Percentiles rank a stretch among this genome's conserved stretches.
Conservation (phyloP, 2,888 invertebrate genomes). For the Tachina grossa region DNA sequence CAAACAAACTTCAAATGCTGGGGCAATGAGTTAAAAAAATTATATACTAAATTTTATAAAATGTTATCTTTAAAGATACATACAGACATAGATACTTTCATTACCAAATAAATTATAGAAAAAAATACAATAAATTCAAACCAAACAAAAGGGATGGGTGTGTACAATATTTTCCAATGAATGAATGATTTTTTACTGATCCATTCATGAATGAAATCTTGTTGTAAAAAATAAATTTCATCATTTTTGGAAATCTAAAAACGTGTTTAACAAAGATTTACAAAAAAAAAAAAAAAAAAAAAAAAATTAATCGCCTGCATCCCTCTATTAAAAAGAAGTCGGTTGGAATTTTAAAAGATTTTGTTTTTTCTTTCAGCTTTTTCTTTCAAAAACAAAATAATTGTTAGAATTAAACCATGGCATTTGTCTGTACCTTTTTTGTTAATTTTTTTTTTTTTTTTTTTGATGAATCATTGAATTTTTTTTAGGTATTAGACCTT, state of each 20-base stretch:
- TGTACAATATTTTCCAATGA: constrained; percentile 19
- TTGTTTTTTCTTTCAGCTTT: constrained; percentile 11
- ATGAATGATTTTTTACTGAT: constrained; percentile 18
- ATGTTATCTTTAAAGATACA: constrained; percentile 1
- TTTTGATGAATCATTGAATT: not conserved
- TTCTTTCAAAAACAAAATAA: constrained; percentile 36
- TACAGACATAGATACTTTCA: no score
- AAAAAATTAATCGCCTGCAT: constrained; percentile 40
- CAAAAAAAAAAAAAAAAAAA: not conserved
- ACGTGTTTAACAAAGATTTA: constrained; percentile 8
- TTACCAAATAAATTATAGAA: constrained; percentile 11
- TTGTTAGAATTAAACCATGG: constrained; percentile 13
- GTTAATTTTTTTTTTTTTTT: no score
- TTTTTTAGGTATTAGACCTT: constrained; percentile 34
- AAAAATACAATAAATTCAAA: constrained; percentile 12
- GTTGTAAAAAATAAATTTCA: constrained; percentile 22
- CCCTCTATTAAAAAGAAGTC: not conserved
- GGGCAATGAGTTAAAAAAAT: not conserved
- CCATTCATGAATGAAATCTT: constrained; percentile 26
- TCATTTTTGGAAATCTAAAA: constrained; percentile 21
- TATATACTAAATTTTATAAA: not conserved
- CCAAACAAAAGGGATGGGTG: constrained; percentile 21
- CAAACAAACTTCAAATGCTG: no score
- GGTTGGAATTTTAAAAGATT: constrained; percentile 26
- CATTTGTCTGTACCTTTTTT: not conserved